These are phyloP conservation scores for Galerucella calmariensis DNA, from an alignment of 2,888 invertebrate genomes.

Conservation along the genomic window DNA sequence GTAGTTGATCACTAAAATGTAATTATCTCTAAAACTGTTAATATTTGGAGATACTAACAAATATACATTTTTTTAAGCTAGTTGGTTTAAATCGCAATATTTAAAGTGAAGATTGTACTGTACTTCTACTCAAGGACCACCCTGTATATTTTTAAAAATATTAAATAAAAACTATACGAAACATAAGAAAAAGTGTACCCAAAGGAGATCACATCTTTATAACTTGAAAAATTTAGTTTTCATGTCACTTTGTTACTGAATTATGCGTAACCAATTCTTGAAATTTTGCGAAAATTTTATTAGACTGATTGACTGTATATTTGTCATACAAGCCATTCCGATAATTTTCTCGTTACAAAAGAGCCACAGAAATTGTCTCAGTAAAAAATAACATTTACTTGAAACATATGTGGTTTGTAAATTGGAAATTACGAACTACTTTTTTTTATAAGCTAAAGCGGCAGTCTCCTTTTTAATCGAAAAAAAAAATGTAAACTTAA, in stretches of 20 bases:
- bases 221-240: neutral
- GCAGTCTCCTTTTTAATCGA: slow-evolving; percentile 3
- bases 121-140: too few species aligned
- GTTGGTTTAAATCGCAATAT: too few species aligned
- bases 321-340: too few species aligned
- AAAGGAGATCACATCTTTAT: slow-evolving; percentile 2
- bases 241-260: neutral
- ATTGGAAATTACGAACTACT: neutral
- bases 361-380: too few species aligned
- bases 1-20: too few species aligned
- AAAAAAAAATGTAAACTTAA: slow-evolving; percentile 11
- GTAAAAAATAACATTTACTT: neutral
- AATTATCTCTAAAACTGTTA: too few species aligned
- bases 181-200: neutral
- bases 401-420: too few species aligned
- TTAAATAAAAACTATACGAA: neutral
- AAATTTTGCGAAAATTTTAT: neutral
- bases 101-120: too few species aligned
- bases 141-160: neutral
- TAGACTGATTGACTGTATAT: too few species aligned
- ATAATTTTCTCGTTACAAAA: too few species aligned
- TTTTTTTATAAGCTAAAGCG: neutral
- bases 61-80: too few species aligned
- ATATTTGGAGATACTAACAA: too few species aligned
- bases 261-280: neutral